Conservation (phyloP, 2,888 invertebrate species). For the Eupithecia insigniata region DNA sequence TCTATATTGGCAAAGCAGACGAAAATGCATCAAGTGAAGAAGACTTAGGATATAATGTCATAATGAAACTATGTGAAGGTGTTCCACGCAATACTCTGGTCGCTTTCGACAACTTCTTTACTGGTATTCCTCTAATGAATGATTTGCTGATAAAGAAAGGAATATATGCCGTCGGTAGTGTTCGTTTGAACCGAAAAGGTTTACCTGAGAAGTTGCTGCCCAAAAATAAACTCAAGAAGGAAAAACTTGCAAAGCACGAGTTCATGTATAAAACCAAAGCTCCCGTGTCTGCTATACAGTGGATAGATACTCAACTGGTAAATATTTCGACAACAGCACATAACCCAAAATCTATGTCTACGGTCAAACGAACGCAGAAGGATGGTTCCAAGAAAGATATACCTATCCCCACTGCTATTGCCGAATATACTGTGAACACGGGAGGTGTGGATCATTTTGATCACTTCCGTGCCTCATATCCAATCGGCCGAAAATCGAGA, state of each 20-base stretch:
- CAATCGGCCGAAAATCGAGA: conserved; percentile 31
- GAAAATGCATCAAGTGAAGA: conserved; percentile 30
- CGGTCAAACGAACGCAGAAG: conserved; percentile 30
- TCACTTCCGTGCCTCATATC: conserved; percentile 32
- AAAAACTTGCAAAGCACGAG: conserved; percentile 22
- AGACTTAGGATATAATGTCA: conserved; percentile 29
- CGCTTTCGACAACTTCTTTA: conserved; percentile 32
- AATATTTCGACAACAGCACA: conserved; percentile 25
- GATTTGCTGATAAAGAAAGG: conserved; percentile 30
- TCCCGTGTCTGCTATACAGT: conserved; percentile 28
- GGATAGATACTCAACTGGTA: conserved; percentile 20
- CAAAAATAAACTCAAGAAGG: conserved; percentile 2
- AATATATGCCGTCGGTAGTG: conserved; percentile 4
- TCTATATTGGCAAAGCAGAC: conserved; percentile 26
- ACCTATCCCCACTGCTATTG: conserved; percentile 26
- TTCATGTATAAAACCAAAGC: conserved; percentile 17
- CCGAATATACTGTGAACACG: conserved; percentile 30
- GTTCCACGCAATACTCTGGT: conserved; percentile 19
- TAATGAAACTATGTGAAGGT: conserved; percentile 29
- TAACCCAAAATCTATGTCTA: conserved; percentile 18
- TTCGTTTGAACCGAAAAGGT: conserved; percentile 1
- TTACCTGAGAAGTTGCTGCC: conserved; percentile 1
- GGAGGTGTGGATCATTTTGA: conserved; percentile 38
- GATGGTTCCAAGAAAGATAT: conserved; percentile 31
- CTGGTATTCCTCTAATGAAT: conserved; percentile 28